Percentiles rank a stretch among this genome's conserved stretches.
Conservation (phyloP, 2,888 invertebrate genomes). For the Spialia ferax region DNA sequence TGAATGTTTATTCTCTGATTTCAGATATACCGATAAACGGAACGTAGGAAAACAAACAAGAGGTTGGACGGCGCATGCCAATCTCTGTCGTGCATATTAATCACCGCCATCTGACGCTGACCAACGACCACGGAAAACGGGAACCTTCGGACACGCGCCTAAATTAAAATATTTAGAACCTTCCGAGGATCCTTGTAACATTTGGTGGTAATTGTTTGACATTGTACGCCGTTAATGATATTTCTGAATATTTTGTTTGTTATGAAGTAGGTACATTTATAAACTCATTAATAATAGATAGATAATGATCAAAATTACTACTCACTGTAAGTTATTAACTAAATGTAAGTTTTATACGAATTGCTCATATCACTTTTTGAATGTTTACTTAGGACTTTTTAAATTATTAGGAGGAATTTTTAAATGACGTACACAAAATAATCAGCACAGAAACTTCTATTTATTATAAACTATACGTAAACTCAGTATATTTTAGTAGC, state of each 20-base stretch:
- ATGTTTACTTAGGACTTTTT: too few species aligned
- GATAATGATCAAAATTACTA: too few species aligned
- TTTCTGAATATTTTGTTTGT: not conserved
- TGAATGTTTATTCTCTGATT: slow-evolving; percentile 1
- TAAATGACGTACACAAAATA: not conserved
- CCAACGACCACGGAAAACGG: slow-evolving; percentile 46
- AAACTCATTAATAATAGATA: too few species aligned
- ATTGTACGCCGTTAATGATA: slow-evolving; percentile 41
- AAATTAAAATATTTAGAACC: slow-evolving; percentile 81
- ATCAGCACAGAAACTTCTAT: not conserved
- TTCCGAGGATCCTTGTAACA: slow-evolving; percentile 60
- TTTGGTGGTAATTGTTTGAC: slow-evolving; percentile 68
- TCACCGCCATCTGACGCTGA: slow-evolving; percentile 22
- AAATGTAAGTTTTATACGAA: too few species aligned
- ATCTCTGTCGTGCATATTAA: slow-evolving; percentile 56
- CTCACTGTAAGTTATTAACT: too few species aligned
- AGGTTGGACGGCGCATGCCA: slow-evolving; percentile 52
- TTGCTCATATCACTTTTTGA: too few species aligned
- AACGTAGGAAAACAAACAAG: slow-evolving; percentile 60
- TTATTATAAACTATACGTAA: not conserved
- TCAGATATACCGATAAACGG: slow-evolving; percentile 39
- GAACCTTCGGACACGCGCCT: slow-evolving; percentile 52
- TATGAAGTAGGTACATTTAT: too few species aligned
- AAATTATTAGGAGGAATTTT: too few species aligned
- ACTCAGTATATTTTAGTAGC: slow-evolving; percentile 5